A percentile compares a stretch with the other conserved stretches of the same genome.
Conservation (phyloP, 1,140 invertebrate genomes). For the Drosophila prosaltans region DNA sequence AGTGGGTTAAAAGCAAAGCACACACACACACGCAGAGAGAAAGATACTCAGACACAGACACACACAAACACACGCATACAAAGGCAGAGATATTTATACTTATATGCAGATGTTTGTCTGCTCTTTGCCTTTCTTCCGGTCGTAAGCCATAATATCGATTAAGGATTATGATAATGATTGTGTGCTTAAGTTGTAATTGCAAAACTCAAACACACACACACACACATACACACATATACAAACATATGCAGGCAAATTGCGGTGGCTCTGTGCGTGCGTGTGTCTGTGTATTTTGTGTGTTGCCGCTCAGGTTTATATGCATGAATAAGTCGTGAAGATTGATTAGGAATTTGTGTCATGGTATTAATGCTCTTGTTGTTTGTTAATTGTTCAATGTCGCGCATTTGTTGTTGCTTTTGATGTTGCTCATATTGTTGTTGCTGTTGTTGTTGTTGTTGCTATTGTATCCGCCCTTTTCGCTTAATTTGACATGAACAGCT, state of each 20-base stretch:
- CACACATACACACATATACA: constrained; percentile 11
- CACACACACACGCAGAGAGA: constrained; percentile 25
- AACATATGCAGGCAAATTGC: constrained; percentile 1
- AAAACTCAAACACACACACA: constrained; percentile 60
- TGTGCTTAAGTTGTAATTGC: constrained; percentile 76
- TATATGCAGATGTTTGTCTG: constrained; percentile 45
- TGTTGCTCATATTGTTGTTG: constrained; percentile 33
- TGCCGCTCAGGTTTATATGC: constrained; percentile 64
- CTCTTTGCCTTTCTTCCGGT: constrained; percentile 33
- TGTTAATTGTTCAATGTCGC: constrained; percentile 61
- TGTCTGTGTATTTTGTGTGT: constrained; percentile 24
- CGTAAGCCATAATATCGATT: constrained; percentile 76
- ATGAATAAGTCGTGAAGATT: constrained; percentile 69
- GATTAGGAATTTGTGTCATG: constrained; percentile 67
- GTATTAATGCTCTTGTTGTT: constrained; percentile 57
- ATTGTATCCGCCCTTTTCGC: constrained; percentile 39
- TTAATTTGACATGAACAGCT: constrained; percentile 47
- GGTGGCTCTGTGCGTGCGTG: constrained; percentile 13
- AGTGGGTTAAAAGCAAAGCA: constrained; percentile 60
- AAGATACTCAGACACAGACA: neutral
- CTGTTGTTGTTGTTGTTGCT: neutral
- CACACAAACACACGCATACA: neutral
- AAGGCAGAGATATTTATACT: neutral
- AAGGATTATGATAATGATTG: constrained; percentile 80
- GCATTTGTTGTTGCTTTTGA: constrained; percentile 4